Conservation (phyloP, 2,797 vertebrate species). For the Corythornis leucogaster region DNA sequence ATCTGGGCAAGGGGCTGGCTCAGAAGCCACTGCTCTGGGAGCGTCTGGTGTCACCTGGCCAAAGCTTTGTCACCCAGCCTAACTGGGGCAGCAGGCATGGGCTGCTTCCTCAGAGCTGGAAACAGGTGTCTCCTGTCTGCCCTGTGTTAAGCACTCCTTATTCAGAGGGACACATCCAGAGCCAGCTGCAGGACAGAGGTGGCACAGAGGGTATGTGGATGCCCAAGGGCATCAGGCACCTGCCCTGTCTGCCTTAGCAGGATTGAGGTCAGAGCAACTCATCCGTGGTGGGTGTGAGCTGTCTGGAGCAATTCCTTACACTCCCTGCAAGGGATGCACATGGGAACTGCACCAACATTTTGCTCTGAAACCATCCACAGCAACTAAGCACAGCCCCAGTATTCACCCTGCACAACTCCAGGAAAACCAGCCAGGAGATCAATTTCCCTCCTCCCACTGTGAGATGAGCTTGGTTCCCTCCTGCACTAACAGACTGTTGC, state of each 20-base stretch:
- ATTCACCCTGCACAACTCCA: neutral
- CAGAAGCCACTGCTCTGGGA: neutral
- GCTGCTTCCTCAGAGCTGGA: neutral
- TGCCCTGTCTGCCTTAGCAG: neutral
- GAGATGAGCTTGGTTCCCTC: neutral
- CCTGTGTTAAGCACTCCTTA: neutral
- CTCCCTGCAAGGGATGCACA: accelerated
- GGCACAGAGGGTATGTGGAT: neutral
- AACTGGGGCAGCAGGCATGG: neutral
- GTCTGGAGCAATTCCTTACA: accelerated
- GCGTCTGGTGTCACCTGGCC: neutral
- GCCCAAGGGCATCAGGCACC: accelerated
- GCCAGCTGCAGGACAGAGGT: neutral
- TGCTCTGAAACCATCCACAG: neutral
- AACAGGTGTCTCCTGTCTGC: neutral
- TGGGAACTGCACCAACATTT: accelerated
- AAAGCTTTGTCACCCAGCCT: neutral
- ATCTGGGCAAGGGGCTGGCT: accelerated
- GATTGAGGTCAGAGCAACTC: neutral
- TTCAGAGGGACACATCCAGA: neutral
- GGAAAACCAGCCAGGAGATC: neutral
- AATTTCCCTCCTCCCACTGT: neutral
- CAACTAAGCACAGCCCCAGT: neutral
- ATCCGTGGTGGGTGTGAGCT: neutral
- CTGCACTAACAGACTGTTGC: neutral